Evolutionary conservation across 2,797 vertebrate species (phyloP), one percentile per base, ranked within the genome.

Genomic region (Microctenopoma steveboyesi): DNA sequence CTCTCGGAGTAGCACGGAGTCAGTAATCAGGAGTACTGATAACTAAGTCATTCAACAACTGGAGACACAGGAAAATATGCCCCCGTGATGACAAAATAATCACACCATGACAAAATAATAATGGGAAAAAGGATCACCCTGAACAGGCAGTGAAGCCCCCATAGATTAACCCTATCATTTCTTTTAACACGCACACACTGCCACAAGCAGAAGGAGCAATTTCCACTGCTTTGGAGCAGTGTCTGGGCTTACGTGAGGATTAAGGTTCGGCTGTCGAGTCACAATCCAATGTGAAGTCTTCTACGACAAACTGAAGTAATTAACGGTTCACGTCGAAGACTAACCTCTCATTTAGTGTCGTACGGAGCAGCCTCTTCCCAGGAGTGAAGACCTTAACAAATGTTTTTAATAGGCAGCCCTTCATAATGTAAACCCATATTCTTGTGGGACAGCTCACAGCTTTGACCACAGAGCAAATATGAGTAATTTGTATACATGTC

Each of bases 401-500:
- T 92, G 92, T 85, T 81, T 94, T 94, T 94, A 94, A 94, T 93
- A 93, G 93, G 86, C 92, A 92, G 90, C 85, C 86, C 87, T 91
- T 91, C 87, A 93, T 92, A 89, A 93, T 92, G 85, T 89, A 87
- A 89, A 90, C 89, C 86, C 78, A 79, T 76, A 83, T 87, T 84
- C 93, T 92, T 87, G 83, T 61, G 91, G 89, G 92, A 90, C 81
- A 83, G 80, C 85, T 91, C 88, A 81, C 80, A 46, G 86, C 88
- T 92, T 88, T 84, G 90, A 93, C 91, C 90, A 92, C 91, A 86
- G 89, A 92, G 91, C 88, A 93, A 93, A 92, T 91, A 92, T 91
- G 89, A 92, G 90, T 94, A 91, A 94, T 94, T 93, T 94, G 92
- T 93, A 92, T 91, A 91, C 89, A 88, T 78, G 87, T 93, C 92